Conservation (phyloP, 2,797 vertebrate species). For the Poecile montanus region DNA sequence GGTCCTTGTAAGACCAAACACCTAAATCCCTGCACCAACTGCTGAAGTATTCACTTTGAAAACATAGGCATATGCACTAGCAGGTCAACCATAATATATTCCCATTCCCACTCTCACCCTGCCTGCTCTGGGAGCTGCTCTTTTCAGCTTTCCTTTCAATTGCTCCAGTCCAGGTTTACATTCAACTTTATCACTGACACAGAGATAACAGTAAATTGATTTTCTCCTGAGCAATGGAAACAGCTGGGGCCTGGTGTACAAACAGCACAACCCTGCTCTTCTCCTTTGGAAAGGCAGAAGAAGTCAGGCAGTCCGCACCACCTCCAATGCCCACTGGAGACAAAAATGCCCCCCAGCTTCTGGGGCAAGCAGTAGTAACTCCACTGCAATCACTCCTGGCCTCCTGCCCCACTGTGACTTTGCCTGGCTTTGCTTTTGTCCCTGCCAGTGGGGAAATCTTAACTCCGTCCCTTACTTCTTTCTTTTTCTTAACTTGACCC, state of each 20-base stretch:
- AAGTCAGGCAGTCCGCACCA: background rate
- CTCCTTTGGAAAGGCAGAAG: background rate
- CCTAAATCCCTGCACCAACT: background rate
- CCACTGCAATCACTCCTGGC: background rate
- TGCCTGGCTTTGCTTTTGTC: background rate
- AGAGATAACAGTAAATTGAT: slow-evolving; percentile 7
- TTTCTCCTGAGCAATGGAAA: background rate
- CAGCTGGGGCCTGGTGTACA: background rate
- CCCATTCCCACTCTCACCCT: background rate
- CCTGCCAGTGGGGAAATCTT: background rate
- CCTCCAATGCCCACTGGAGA: background rate
- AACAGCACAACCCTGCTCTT: background rate
- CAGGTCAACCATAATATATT: background rate
- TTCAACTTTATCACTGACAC: slow-evolving; percentile 11
- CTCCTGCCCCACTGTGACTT: background rate
- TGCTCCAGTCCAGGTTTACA: background rate
- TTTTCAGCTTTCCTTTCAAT: background rate
- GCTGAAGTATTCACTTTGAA: background rate
- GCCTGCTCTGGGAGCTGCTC: background rate
- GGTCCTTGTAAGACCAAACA: background rate
- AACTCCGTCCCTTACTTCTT: background rate
- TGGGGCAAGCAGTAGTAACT: background rate
- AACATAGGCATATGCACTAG: background rate
- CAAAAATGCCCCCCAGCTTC: background rate
- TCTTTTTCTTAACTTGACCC: background rate